Base-by-base conservation (phyloP, 2,888 invertebrate genomes). In the Mythimna albipuncta region DNA sequence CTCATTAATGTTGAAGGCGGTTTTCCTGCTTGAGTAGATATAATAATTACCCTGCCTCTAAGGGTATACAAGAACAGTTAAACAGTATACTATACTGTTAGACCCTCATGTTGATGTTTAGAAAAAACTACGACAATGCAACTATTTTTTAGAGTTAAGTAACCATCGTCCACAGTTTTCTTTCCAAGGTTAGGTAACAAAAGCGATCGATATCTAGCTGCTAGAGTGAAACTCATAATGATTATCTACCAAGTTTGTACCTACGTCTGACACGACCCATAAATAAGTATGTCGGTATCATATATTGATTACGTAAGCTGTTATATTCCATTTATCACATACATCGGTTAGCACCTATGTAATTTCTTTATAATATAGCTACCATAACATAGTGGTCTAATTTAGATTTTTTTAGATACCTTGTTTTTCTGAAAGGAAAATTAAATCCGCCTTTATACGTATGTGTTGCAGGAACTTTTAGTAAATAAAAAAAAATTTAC, bases 161-260 rank as follows among this genome's bases (percentile, higher is more conserved):
- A 21, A 54, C 9, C 32, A 21, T 10, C 47, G 32, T 38, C 11
- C 47, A 54, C 26, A 41, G 55, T 77, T 70, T 69, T 52, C 55
- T 35, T 59, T 41, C 55, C 77, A 82, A 81, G 82, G 81, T 77
- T 77, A 80, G 65, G 71, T 69, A 82, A 70, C 52, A 62, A 68
- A 68, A 59, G 62, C 75, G 84, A 57, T 84, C 86, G 79, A 85
- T 83, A 78, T 21, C 47, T 67, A 74, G 64, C 69, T 67, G 32
- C 55, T 73, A 70, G 10, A 54, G 35, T 52, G 57, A 83, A 58
- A 9, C 55, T 47, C 44, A 61, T 58, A 64, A 75, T 70, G 67
- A 57, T 64, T 66, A 59, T 44, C 62, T 80, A 73, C 54, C 65
- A 57, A 75, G 62, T 61, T 38, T 55, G 50, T 64, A 69, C n/a